These are phyloP conservation scores for Zapornia atra DNA, from an alignment of 2,113 vertebrate genomes.

Conservation along the genomic window DNA sequence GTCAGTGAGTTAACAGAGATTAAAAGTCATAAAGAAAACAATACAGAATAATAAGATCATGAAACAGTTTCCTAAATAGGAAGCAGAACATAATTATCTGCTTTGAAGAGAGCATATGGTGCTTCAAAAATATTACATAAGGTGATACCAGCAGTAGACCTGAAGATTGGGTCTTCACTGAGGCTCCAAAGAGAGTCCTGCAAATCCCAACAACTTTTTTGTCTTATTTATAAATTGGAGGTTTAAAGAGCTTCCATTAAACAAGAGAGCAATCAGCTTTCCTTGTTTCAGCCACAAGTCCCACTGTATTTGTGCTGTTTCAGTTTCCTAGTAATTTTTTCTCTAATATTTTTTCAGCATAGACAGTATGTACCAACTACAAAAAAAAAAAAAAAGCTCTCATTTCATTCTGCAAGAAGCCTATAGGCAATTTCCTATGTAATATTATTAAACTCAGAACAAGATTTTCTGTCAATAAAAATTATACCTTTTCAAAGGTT, in stretches of 20 bases:
- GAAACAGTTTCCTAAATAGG: not conserved
- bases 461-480: not conserved
- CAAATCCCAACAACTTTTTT: not conserved
- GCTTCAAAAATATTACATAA: not conserved
- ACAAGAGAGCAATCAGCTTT: not conserved
- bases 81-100: not conserved
- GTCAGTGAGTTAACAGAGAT: not conserved
- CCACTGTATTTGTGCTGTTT: not conserved
- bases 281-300: not conserved
- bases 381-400: not conserved
- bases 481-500: not conserved
- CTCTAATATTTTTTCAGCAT: not conserved
- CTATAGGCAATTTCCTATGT: not conserved
- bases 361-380: not conserved
- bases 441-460: not conserved
- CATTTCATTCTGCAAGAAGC: not conserved
- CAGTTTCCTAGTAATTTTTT: not conserved
- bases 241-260: not conserved
- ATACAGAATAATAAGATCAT: not conserved
- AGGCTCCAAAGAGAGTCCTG: not conserved
- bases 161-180: not conserved
- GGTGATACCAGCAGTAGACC: not conserved
- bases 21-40: not conserved
- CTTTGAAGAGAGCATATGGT: not conserved
- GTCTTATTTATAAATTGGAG: not conserved